Base-by-base conservation (phyloP, 1,140 invertebrate genomes). In the Delia radicum region DNA sequence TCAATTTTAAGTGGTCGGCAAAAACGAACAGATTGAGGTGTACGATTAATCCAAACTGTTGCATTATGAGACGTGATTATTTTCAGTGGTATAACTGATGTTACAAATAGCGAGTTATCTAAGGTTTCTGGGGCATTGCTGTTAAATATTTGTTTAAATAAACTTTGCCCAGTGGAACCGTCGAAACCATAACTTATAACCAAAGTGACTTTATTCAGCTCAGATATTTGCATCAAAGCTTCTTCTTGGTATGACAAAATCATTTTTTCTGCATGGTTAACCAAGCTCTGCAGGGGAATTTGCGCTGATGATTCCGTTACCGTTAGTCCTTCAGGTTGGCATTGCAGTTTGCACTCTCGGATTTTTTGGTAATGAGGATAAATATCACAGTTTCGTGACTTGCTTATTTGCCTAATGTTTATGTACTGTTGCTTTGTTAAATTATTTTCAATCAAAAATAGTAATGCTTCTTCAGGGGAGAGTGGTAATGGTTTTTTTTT, bases 111-210 rank as follows among this genome's bases (percentile, higher is more conserved):
- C 7, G 62, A 75, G 8, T 67, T 27, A n/a, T 75, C 74, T 15
- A 61, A 61, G n/a, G 42, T 37, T 37, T 74, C 31, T 4, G 74
- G n/a, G 2, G 15, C 73, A 62, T 73, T 65, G 18, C 63, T 28
- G n/a, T 42, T 42, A 73, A 73, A 76, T 72, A 31, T 76, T 72
- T 76, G 71, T 65, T 76, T 76, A 61, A 73, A 76, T 13, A 46
- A 28, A 31, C 69, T 73, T 7, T 73, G 71, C 8, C 71, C 55
- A 4, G 37, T 67, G 24, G 74, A 75, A 63, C 75, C 67, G 42
- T 76, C 67, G 31, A 76, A 76, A 61, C 75, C 75, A 42, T 76
- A 72, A 46, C 75, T 72, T 37, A 76, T 7, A 29, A 63, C 55
- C 26, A 75, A 48, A 7, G n/a, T 75, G 33, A 69, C 42, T 71